Evolutionary conservation across 2,113 vertebrate species (phyloP), one percentile per base, ranked within the genome.

Genomic region (Corythaixoides concolor): DNA sequence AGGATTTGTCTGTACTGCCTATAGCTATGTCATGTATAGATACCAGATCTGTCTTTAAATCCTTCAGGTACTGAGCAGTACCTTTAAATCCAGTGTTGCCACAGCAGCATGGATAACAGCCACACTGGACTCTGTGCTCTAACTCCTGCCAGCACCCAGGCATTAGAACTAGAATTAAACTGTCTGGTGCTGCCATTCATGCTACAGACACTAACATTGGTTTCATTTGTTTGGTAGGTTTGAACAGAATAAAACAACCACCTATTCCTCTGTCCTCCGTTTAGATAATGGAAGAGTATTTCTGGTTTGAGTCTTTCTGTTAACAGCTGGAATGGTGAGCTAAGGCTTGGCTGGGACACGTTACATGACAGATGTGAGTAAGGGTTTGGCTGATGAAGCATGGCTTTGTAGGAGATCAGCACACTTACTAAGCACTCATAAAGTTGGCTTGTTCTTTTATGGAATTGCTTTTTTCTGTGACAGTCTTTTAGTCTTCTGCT

Each of bases 301-400:
- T 93, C 70, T 90, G 78, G 27, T 91, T 76, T 3, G 2, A 43
- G 49, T 27, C 33, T 49, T 67, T 69, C 41, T 82, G 74, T 53
- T 43, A 58, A 20, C 88, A 93, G 92, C 77, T 93, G 95, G 63
- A 67, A 26, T 22, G 43, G 63, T 69, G 85, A 97, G 67, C 85
- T 90, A 58, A 90, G 79, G 45, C 26, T 64, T 83, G 72, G 75
- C 83, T 49, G 75, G 66, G 52, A 82, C 43, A 35, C 47, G 49
- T n/a, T 63, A 15, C 27, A 27, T 7, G 53, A 16, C 21, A 62
- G 70, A 67, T 75, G 30, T 39, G 49, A 81, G 85, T 6, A 50
- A 58, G 58, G 85, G 28, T 59, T 80, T 83, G 63, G 85, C 72
- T n/a, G 73, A 13, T 45, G 37, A 70, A 85, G 28, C 0, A 0